Percentiles rank a stretch among this genome's conserved stretches.
phyloP scores from a whole-genome alignment of 1,140 invertebrate genomes.

The Lepidostoma basale region DNA sequence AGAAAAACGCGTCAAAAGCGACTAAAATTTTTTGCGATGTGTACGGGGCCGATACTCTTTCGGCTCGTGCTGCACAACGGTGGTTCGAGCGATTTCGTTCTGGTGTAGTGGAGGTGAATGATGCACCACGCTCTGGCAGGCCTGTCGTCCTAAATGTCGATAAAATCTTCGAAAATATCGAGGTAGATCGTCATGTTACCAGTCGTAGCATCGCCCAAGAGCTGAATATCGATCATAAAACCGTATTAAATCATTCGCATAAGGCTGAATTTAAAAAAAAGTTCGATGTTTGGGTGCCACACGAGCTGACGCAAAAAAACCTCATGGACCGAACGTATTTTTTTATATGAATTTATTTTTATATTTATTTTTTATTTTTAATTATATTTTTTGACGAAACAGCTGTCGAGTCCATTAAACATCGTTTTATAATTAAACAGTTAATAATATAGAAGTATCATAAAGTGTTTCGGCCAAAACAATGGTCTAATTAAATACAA shows the following conservation, averaged over 20 bases:
- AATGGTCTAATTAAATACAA: no score
- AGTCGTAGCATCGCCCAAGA: conserved; percentile 10
- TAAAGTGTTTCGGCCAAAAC: no score
- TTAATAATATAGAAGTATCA: no score
- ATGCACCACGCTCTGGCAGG: conserved; percentile 1
- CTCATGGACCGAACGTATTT: no score
- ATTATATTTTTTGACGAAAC: no score
- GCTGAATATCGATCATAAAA: conserved; percentile 10
- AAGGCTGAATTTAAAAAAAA: no score
- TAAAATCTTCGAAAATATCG: conserved; percentile 8
- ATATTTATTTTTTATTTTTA: no score
- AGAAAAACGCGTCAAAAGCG: no score
- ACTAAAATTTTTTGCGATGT: no score
- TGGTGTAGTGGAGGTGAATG: conserved; percentile 1
- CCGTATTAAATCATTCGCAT: not conserved
- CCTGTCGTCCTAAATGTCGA: conserved; percentile 2
- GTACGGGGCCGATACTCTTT: conserved; percentile 1
- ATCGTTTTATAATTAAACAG: no score
- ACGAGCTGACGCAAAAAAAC: conserved; percentile 11
- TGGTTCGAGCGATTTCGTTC: conserved; percentile 3
- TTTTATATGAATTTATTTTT: no score
- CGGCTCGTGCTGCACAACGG: conserved; percentile 4
- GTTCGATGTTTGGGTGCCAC: conserved; percentile 5
- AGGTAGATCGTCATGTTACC: conserved; percentile 5
- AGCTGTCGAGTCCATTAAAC: no score